Base-by-base conservation (phyloP, 1,140 invertebrate species). In the Lordiphosa clarofinis region DNA sequence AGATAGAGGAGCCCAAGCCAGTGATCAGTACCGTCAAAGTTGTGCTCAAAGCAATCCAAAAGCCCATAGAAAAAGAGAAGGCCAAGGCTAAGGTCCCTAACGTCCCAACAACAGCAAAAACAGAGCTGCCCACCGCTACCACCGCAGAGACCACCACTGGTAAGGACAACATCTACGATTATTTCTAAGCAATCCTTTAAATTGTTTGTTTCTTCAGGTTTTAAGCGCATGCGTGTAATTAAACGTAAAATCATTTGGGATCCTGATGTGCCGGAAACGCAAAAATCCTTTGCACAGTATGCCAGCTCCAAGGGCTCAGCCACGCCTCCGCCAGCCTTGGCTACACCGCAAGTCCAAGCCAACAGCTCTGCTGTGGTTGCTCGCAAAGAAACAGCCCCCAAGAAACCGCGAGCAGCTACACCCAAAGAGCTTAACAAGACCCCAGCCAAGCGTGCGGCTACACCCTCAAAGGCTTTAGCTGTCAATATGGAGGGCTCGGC, bases 231-330 rank as follows among this genome's bases (percentile, higher is more conserved):
- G 15, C 89, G 92, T 60, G 89, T 93, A 31, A 93, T 93, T 9
- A 93, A 93, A 74, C 92, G 91, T 46, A 93, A 93, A 88, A 91
- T 93, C 10, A 93, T 93, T 59, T 93, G 92, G 91, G 93, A 93
- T 89, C 93, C 93, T 2, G 92, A 93, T 86, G 92, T 91, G 68
- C 91, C 91, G 8, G 91, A 91, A 55, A 91, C 91, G 0, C 70
- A 82, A 47, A 78, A 82, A 35, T 89, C 87, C 0, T 88, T 86
- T 70, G 79, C 87, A 86, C 87, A 84, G 56, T 86, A 84, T 63
- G 78, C 78, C 6, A 86, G 49, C 35, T 19, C 40, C 10, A 64
- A 65, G 15, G n/a, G 50, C 4, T 10, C 35, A 3, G 33, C 33
- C 1, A 58, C 44, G 11, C 12, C 53, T 39, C n/a, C 46, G 11